Percentiles rank a stretch among this genome's conserved stretches.
These are phyloP conservation scores for Lepus timidus DNA, from an alignment of 2,113 vertebrate genomes.

Conservation along the genomic window DNA sequence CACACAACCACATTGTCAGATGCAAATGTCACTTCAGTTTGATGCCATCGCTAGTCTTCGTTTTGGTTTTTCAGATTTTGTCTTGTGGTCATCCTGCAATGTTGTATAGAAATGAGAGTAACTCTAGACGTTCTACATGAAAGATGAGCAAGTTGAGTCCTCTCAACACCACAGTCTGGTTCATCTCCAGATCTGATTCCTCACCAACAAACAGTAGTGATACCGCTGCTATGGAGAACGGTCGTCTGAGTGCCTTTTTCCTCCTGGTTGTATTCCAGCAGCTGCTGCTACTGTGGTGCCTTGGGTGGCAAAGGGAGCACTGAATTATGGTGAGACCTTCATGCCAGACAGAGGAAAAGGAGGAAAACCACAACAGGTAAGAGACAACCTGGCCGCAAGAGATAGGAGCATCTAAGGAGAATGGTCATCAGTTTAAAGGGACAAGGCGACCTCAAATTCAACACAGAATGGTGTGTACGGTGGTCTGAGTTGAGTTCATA, in stretches of 20 bases:
- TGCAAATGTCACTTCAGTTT: neutral
- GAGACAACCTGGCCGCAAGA: neutral
- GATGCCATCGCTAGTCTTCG: neutral
- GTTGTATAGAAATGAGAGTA: neutral
- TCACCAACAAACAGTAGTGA: neutral
- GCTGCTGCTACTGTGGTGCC: neutral
- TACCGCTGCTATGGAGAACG: neutral
- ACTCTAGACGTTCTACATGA: neutral
- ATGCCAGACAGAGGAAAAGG: neutral
- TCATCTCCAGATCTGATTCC: slow-evolving; percentile 13
- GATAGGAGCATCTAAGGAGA: neutral
- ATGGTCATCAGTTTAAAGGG: neutral
- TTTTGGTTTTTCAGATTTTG: neutral
- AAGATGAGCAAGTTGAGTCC: neutral
- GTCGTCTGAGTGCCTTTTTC: neutral
- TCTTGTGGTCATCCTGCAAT: neutral
- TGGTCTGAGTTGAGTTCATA: neutral
- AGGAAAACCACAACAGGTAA: neutral
- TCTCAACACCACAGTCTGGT: neutral
- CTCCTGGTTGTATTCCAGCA: neutral
- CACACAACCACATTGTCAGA: neutral
- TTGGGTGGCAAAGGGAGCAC: neutral
- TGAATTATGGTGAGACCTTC: neutral
- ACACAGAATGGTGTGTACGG: neutral
- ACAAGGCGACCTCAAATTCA: neutral